Conservation (phyloP, 2,113 vertebrate species). For the Taurulus bubalis region DNA sequence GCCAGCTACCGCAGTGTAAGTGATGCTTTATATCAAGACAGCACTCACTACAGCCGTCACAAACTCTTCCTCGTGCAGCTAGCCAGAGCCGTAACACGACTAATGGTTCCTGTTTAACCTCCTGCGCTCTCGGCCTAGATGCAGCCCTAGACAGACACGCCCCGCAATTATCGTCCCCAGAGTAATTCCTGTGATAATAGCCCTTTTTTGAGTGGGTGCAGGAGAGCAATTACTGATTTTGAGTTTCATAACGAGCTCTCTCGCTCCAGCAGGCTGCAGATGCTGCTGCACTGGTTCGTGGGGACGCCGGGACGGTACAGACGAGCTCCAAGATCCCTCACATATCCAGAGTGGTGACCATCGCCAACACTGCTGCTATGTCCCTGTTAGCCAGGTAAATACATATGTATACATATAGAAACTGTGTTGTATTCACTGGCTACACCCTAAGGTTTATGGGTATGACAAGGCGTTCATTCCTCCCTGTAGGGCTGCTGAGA, state of each 20-base stretch:
- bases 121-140: constrained; percentile 22
- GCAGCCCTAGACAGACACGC: constrained; percentile 50
- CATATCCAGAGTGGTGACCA: constrained; percentile 74
- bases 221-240: constrained; percentile 60
- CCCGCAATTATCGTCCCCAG: constrained; percentile 9
- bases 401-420: background rate
- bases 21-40: background rate
- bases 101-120: constrained; percentile 49
- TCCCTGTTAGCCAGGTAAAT: constrained; percentile 76
- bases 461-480: constrained; percentile 8
- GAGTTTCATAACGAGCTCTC: constrained; percentile 59
- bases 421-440: background rate
- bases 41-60: constrained; percentile 33
- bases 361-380: constrained; percentile 78
- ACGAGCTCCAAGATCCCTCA: constrained; percentile 74
- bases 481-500: constrained; percentile 90
- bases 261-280: constrained; percentile 60
- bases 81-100: constrained; percentile 7
- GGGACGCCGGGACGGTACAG: constrained; percentile 52
- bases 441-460: background rate
- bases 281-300: constrained; percentile 30
- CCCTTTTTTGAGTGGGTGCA: constrained; percentile 55
- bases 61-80: constrained; percentile 27
- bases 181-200: constrained; percentile 54
- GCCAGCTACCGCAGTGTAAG: constrained; percentile 1